Evolutionary conservation across 2,113 vertebrate species (phyloP).

Genomic region (Mus spicilegus): DNA sequence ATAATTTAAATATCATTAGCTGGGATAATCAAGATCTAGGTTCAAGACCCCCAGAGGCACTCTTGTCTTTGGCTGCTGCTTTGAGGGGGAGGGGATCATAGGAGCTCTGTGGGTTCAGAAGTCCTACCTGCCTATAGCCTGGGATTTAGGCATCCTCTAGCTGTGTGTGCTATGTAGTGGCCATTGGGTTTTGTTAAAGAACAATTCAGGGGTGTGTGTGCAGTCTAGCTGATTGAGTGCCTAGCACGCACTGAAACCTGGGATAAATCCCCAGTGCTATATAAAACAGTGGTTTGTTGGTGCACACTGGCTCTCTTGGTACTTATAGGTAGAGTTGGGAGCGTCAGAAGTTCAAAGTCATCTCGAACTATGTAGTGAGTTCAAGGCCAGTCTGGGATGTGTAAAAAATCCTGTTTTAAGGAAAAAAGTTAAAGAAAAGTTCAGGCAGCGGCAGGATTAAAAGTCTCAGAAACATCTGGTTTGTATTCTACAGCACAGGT

Average conservation of each 20-base stretch:
- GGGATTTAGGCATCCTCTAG: background rate
- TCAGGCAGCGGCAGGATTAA: background rate
- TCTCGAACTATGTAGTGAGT: background rate
- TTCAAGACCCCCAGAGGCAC: slow-evolving; percentile 57
- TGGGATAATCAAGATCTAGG: slow-evolving; percentile 62
- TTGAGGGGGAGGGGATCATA: background rate
- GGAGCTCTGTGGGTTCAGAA: background rate
- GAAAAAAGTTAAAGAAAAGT: background rate
- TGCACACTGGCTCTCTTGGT: background rate
- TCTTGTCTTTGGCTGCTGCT: background rate
- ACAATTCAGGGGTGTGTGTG: background rate
- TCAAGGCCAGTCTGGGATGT: background rate
- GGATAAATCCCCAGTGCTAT: background rate
- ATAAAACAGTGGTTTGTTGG: background rate
- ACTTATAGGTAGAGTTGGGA: background rate
- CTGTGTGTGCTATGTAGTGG: fast-evolving
- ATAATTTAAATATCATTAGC: slow-evolving; percentile 80
- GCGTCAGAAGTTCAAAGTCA: background rate
- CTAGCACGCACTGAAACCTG: background rate
- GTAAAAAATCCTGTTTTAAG: background rate
- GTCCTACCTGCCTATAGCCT: background rate
- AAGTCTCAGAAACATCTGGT: background rate
- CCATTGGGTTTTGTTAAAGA: background rate
- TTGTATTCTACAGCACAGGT: background rate
- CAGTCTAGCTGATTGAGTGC: background rate